These are phyloP conservation scores for Omphaloscelis lunosa DNA, from an alignment of 2,888 invertebrate genomes.

Conservation along the genomic window DNA sequence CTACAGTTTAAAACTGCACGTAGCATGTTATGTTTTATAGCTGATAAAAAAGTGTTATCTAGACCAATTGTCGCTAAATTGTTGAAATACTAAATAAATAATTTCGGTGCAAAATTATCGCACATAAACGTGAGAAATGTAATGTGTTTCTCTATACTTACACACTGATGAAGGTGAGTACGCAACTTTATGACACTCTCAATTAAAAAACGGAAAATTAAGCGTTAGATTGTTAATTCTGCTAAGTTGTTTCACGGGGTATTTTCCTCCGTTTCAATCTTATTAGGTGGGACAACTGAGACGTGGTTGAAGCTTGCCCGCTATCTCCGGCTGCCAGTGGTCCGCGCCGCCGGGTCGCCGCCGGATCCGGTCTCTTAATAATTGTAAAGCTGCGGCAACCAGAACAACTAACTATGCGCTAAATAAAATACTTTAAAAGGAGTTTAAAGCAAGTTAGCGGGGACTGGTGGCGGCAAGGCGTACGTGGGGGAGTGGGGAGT, in stretches of 20 bases:
- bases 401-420: constrained; percentile 28
- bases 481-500: not conserved
- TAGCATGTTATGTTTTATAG: not conserved
- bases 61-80: not conserved
- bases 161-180: not conserved
- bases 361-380: not conserved
- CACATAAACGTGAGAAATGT: too few relatives aligned
- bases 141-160: not conserved
- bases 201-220: not conserved
- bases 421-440: constrained; percentile 38
- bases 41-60: too few relatives aligned
- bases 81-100: not conserved
- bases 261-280: not conserved
- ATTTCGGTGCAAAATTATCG: not conserved
- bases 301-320: not conserved
- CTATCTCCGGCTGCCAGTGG: not conserved
- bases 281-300: not conserved
- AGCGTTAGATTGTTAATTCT: not conserved
- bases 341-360: too few relatives aligned
- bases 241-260: not conserved
- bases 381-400: constrained; percentile 3
- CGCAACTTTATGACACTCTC: not conserved
- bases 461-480: not conserved
- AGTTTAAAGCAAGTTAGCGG: constrained; percentile 14
- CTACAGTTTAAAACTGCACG: not conserved